Base-by-base conservation (phyloP, 1,140 invertebrate species). In the Diploscapter pachys region DNA sequence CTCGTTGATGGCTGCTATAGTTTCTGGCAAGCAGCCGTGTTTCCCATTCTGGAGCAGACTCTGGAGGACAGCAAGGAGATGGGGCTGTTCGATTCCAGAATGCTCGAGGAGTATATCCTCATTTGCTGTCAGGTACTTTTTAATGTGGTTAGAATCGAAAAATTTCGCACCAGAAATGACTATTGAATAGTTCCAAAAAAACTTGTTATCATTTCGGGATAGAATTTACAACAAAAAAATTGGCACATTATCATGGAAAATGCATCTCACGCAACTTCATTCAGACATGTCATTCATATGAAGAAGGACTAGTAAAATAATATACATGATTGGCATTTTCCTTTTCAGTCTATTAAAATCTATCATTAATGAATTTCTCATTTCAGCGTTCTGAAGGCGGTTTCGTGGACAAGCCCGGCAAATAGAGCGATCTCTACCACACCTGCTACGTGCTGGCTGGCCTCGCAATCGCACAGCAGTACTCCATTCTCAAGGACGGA, bases 1-100 rank as follows among this genome's bases (percentile, higher is more conserved):
- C 87, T 98, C 70, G 95, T 99, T 2, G 96, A 99, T 89, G 92
- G 92, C 5, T 99, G 96, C 87, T 99, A 99, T 86, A 96, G 94
- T 3, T 99, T 98, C 88, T 99, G 96, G 96, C 93, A 96, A 88
- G 94, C 93, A 50, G 94, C 91, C 51, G 89, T 91, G 54, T 93
- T 98, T 85, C 92, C 94, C 56, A 83, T 92, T 0, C 89, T 93
- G 5, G 89, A 91, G 78, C 87, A 88, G 56, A 87, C 90, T 61
- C 85, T 92, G 51, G 81, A 83, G 11, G 8, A 68, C 50, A 11
- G 31, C 57, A 59, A 59, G 61, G 71, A 64, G 13, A 54, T 56
- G 6, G 71, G 65, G 3, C 67, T 76, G 5, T 80, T 80, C 50
- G 76, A 80, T n/a, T 63, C 62, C 3, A 70, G 74, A 57, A 93